phyloP scores from a whole-genome alignment of 2,888 invertebrate species.

The Schizaphis graminum region DNA sequence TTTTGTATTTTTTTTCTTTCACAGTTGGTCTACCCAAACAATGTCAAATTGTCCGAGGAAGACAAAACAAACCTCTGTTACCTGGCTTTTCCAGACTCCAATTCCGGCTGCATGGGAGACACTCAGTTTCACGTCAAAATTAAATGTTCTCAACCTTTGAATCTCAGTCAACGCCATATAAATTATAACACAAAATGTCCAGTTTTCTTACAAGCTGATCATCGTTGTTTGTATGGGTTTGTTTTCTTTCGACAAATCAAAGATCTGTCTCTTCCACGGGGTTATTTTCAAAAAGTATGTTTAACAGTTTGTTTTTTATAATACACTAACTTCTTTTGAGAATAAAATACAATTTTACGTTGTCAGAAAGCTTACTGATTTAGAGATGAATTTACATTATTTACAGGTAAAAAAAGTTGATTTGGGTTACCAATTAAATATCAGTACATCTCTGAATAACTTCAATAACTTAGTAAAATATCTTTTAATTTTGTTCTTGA shows the following conservation, averaged over 20 bases:
- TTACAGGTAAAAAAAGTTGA: background rate
- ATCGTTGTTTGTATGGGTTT: slow-evolving; percentile 94
- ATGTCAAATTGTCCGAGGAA: slow-evolving; percentile 83
- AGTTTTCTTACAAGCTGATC: slow-evolving; percentile 83
- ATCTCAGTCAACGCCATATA: slow-evolving; percentile 66
- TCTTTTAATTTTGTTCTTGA: background rate
- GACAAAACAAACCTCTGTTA: slow-evolving; percentile 96
- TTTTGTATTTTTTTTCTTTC: slow-evolving; percentile 68
- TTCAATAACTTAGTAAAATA: background rate
- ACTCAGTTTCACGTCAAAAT: slow-evolving; percentile 96
- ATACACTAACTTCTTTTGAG: background rate
- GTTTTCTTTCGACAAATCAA: slow-evolving; percentile 98
- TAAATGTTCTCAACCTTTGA: slow-evolving; percentile 74
- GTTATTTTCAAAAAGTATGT: slow-evolving; percentile 95
- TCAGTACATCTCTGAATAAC: background rate
- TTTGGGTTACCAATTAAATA: background rate
- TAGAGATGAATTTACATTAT: background rate
- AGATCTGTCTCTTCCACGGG: slow-evolving; percentile 90
- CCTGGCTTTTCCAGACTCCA: slow-evolving; percentile 98
- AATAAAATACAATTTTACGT: background rate
- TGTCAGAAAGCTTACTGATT: background rate
- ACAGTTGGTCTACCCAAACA: slow-evolving; percentile 85
- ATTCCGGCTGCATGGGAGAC: slow-evolving; percentile 99
- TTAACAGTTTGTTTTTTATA: background rate
- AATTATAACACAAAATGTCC: slow-evolving; percentile 85